A percentile compares a stretch with the other conserved stretches of the same genome.
These are phyloP conservation scores for Zoanthus gigantus DNA, from an alignment of 92 coral and sea anemone genomes.

Conservation along the genomic window DNA sequence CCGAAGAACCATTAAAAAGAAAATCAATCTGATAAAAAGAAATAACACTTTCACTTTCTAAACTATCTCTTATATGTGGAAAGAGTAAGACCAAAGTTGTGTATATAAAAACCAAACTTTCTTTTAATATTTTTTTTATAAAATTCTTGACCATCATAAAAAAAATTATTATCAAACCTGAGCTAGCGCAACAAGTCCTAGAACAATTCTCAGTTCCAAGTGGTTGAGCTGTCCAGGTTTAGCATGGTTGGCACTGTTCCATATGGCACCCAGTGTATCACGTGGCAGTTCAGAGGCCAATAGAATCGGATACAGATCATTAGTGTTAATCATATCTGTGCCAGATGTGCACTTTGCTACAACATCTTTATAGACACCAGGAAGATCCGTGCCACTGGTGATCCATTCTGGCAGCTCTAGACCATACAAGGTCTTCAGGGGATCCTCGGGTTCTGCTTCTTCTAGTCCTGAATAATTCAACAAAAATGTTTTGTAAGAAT, in stretches of 20 bases:
- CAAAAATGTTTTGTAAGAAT: neutral
- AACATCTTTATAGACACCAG: constrained; percentile 88
- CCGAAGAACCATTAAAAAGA: no score
- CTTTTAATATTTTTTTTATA: neutral
- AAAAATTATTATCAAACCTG: constrained; percentile 71
- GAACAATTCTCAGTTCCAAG: constrained; percentile 85
- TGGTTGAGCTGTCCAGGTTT: constrained; percentile 87
- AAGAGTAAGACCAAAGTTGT: no score
- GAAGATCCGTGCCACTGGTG: constrained; percentile 70
- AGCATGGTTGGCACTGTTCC: constrained; percentile 83
- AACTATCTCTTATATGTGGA: no score
- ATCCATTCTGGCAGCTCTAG: constrained; percentile 90
- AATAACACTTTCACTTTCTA: no score
- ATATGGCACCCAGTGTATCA: constrained; percentile 89
- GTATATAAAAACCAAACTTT: no score
- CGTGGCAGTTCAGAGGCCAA: constrained; percentile 89
- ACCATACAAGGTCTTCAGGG: constrained; percentile 77
- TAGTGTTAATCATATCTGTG: constrained; percentile 78
- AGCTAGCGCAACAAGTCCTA: constrained; percentile 93
- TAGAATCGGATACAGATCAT: constrained; percentile 78
- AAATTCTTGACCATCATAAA: neutral
- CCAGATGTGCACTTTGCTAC: constrained; percentile 65
- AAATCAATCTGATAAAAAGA: no score
- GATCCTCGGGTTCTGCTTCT: constrained; percentile 65
- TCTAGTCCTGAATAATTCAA: constrained; percentile 33